Evolutionary conservation across 2,113 vertebrate species (phyloP), one percentile per base, ranked within the genome.

Genomic region (Cygnus buccinator): DNA sequence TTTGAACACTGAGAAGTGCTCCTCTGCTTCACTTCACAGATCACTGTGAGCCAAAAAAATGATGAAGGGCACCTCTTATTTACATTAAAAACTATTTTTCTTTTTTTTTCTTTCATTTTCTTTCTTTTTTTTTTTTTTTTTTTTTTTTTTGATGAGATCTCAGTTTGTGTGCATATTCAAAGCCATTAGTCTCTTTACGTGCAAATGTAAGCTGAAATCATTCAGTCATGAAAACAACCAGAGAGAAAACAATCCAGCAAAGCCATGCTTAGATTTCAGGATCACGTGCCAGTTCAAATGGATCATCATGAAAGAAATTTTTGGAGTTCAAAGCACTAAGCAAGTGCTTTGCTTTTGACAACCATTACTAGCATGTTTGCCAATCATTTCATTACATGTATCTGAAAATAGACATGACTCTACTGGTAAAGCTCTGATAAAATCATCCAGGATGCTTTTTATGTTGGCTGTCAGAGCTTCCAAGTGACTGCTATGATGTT

Each of bases 331-430:
- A 94, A 95, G 86, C 50, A 11, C 62, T 73, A 16, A 76, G 43
- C 58, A 86, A 91, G 63, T 55, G 66, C 83, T 93, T 79, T 90
- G 67, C 90, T 92, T 86, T 85, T 90, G 94, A 90, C 75, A 84
- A 73, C 26, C 59, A 76, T 58, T 87, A 58, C 79, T 83, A 31
- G 66, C 28, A 33, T 18, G 21, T 90, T 96, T 94, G 90, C 55
- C 93, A 90, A 67, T 83, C 12, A 29, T 90, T 93, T 92, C n/a
- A 29, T 71, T 74, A 48, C 41, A 55, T 2, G 65, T 65, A 77
- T 95, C 88, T 77, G 86, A 93, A 94, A 93, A 71, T 43, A 93
- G 75, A 77, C 5, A 8, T 74, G 89, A 67, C 37, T 92, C 20
- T 83, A 15, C 74, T 80, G 79, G 63, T 70, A 52, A 50, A 96